Conservation (phyloP, 2,113 vertebrate species). For the Tautogolabrus adspersus region DNA sequence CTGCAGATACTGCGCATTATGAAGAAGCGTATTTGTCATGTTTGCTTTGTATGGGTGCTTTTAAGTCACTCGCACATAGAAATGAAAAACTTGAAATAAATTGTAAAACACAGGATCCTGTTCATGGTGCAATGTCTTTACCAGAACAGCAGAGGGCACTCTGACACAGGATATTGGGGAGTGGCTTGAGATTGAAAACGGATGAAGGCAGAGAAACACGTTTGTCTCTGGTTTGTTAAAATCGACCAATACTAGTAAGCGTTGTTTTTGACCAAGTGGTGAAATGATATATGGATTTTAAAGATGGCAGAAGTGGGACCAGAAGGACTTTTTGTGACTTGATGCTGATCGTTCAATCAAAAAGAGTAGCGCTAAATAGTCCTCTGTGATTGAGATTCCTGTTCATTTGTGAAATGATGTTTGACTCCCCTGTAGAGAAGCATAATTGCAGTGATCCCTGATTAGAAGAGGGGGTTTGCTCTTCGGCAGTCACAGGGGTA, state of each 20-base stretch:
- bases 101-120: background rate
- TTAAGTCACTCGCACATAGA: no score
- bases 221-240: background rate
- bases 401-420: constrained; percentile 16
- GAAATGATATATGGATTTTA: background rate
- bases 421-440: constrained; percentile 28
- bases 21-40: no score
- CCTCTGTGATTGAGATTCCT: constrained; percentile 5
- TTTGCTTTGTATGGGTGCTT: no score
- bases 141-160: constrained; percentile 48
- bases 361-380: background rate
- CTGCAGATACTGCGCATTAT: no score
- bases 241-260: background rate
- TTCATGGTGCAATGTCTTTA: background rate
- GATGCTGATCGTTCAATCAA: background rate
- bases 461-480: constrained; percentile 32
- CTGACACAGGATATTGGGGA: constrained; percentile 5
- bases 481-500: constrained; percentile 17
- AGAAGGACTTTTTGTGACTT: background rate
- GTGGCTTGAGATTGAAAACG: background rate
- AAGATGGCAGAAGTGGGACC: background rate
- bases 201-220: background rate
- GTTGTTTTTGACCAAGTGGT: background rate
- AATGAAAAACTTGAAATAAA: background rate
- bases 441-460: constrained; percentile 46